phyloP scores from a whole-genome alignment of 2,888 invertebrate genomes.

The Callosobruchus maculatus region DNA sequence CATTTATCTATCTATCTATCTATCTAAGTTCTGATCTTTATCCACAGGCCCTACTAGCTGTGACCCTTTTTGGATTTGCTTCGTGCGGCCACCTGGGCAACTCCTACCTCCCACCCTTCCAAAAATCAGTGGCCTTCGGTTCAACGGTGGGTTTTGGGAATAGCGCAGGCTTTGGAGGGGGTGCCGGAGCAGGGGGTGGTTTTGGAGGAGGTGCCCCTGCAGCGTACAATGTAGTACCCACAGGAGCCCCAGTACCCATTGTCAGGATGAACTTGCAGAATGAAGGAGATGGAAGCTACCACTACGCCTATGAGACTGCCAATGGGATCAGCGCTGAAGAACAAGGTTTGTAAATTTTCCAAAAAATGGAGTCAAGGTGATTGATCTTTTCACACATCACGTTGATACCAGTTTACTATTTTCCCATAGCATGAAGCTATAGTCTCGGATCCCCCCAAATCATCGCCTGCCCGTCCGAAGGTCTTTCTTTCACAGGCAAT shows the following conservation, averaged over 20 bases:
- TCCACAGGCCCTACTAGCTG: slow-evolving; percentile 23
- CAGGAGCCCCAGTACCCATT: slow-evolving; percentile 29
- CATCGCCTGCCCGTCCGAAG: no score
- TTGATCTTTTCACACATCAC: no score
- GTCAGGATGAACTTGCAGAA: slow-evolving; percentile 32
- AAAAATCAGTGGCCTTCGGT: slow-evolving; percentile 32
- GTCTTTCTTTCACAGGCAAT: no score
- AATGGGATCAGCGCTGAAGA: slow-evolving; percentile 52
- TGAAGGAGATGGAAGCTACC: slow-evolving; percentile 36
- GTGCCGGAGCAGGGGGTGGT: slow-evolving; percentile 7
- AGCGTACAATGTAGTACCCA: slow-evolving; percentile 9
- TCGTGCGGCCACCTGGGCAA: slow-evolving; percentile 26
- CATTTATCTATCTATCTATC: no score
- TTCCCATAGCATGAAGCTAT: no score
- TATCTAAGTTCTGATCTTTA: background rate
- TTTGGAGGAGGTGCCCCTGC: background rate
- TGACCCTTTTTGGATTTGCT: slow-evolving; percentile 27
- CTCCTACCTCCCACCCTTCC: slow-evolving; percentile 34
- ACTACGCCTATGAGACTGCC: slow-evolving; percentile 54
- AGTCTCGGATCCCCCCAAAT: no score
- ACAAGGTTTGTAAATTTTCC: slow-evolving; percentile 17
- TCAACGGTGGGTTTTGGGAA: background rate
- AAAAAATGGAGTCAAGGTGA: no score
- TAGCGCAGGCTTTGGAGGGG: background rate
- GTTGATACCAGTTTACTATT: no score